Conservation (phyloP, 2,888 invertebrate genomes). For the Agrochola lota region DNA sequence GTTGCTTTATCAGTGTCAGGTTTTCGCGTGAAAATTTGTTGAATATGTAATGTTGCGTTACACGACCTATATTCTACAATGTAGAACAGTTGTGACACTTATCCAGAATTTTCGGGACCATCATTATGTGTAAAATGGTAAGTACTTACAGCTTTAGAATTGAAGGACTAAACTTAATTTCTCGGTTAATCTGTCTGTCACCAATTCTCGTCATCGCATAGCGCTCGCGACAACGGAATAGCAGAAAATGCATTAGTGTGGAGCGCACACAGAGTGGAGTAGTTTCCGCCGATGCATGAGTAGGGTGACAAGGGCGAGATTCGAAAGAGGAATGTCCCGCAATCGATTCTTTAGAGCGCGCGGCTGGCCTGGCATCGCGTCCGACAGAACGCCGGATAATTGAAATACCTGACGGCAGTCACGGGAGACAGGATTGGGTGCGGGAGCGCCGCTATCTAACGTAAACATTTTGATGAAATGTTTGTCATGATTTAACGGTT, state of each 20-base stretch:
- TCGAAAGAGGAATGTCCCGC: slow-evolving; percentile 76
- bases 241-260: slow-evolving; percentile 58
- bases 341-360: slow-evolving; percentile 77
- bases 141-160: not conserved
- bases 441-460: slow-evolving; percentile 66
- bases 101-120: slow-evolving; percentile 41
- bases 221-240: slow-evolving; percentile 37
- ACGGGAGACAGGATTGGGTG: slow-evolving; percentile 71
- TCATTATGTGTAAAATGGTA: slow-evolving; percentile 27
- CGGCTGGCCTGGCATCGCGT: slow-evolving; percentile 67
- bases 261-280: slow-evolving; percentile 62
- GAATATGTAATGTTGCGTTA: slow-evolving; percentile 72
- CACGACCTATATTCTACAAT: slow-evolving; percentile 66
- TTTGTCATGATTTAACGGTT: slow-evolving; percentile 66
- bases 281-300: slow-evolving; percentile 64
- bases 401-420: slow-evolving; percentile 78
- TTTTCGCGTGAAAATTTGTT: slow-evolving; percentile 79
- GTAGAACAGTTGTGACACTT: slow-evolving; percentile 53
- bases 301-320: slow-evolving; percentile 75
- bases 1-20: slow-evolving; percentile 87
- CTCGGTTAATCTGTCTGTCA: slow-evolving; percentile 4
- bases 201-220: slow-evolving; percentile 25
- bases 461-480: slow-evolving; percentile 75
- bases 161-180: slow-evolving; percentile 24
- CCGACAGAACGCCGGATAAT: slow-evolving; percentile 76